Evolutionary conservation across 2,888 invertebrate genomes (phyloP).

Genomic region (Eulithis prunata): DNA sequence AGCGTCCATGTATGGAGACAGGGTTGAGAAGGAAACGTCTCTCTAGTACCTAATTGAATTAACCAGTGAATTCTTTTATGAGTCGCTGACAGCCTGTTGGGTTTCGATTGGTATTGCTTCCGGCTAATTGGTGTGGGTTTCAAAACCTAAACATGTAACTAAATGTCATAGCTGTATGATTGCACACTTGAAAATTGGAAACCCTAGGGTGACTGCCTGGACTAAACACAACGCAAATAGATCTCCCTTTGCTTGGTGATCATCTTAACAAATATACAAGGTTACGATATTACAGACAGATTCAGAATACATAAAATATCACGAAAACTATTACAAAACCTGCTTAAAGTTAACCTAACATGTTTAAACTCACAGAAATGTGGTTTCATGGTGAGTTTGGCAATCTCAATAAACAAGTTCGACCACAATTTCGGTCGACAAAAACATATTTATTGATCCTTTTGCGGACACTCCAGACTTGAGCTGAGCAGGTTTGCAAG

Average conservation of each 20-base stretch:
- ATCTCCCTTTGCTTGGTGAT: too few species aligned
- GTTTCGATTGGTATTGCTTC: background rate
- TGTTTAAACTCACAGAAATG: slow-evolving; percentile 4
- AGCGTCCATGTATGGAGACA: slow-evolving; percentile 36
- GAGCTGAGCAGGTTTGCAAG: slow-evolving; percentile 24
- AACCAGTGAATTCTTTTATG: slow-evolving; percentile 27
- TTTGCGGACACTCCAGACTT: slow-evolving; percentile 41
- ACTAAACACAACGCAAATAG: too few species aligned
- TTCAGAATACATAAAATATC: too few species aligned
- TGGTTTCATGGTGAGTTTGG: slow-evolving; percentile 12
- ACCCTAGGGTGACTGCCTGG: too few species aligned
- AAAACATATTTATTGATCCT: slow-evolving; percentile 47
- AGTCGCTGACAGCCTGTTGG: background rate
- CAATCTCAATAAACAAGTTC: slow-evolving; percentile 31
- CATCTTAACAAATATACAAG: too few species aligned
- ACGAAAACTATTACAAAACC: too few species aligned
- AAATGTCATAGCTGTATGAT: too few species aligned
- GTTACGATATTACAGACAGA: too few species aligned
- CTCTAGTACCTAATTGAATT: slow-evolving; percentile 34
- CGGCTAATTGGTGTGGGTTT: background rate
- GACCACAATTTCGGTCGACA: slow-evolving; percentile 41
- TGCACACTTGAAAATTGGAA: too few species aligned
- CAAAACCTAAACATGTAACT: too few species aligned
- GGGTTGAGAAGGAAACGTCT: slow-evolving; percentile 60
- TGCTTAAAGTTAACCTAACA: background rate